phyloP scores from a whole-genome alignment of 2,797 vertebrate species.

The Acestrorhynchus altus region DNA sequence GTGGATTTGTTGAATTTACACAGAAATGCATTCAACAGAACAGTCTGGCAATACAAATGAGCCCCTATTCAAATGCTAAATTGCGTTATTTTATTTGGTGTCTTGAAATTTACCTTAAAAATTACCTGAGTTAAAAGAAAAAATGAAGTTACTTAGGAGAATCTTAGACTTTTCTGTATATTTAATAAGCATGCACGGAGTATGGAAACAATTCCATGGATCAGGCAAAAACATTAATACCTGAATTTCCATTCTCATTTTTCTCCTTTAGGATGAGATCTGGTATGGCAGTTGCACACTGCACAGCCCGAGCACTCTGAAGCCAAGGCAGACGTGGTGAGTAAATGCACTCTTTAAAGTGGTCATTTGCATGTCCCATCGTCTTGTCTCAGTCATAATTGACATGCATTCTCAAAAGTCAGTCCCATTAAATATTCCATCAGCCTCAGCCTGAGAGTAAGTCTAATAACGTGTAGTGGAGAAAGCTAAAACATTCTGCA shows the following conservation, averaged over 20 bases:
- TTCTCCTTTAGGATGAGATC: slow-evolving; percentile 80
- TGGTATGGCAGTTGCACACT: slow-evolving; percentile 72
- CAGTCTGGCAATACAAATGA: slow-evolving; percentile 21
- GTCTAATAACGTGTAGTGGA: slow-evolving; percentile 33
- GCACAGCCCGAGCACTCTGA: slow-evolving; percentile 68
- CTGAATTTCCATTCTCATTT: slow-evolving; percentile 52
- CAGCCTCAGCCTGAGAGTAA: slow-evolving; percentile 43
- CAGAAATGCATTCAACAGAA: neutral
- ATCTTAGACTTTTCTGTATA: neutral
- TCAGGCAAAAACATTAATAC: neutral
- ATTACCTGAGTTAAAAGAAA: neutral
- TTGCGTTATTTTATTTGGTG: slow-evolving; percentile 14
- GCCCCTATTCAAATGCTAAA: slow-evolving; percentile 21
- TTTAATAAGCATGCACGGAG: neutral
- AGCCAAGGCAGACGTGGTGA: slow-evolving; percentile 74
- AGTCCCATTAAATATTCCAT: slow-evolving; percentile 49
- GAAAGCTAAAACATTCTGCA: slow-evolving; percentile 34
- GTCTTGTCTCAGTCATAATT: slow-evolving; percentile 50
- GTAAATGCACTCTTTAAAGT: slow-evolving; percentile 66
- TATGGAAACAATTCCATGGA: neutral
- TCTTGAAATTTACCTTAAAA: no score
- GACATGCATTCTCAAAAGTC: slow-evolving; percentile 51
- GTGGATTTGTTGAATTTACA: slow-evolving; percentile 12
- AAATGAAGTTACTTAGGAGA: slow-evolving; percentile 1
- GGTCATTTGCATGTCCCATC: slow-evolving; percentile 63